Evolutionary conservation across 2,797 vertebrate genomes (phyloP), one percentile per base, ranked within the genome.

Genomic region (Gymnodraco acuticeps): DNA sequence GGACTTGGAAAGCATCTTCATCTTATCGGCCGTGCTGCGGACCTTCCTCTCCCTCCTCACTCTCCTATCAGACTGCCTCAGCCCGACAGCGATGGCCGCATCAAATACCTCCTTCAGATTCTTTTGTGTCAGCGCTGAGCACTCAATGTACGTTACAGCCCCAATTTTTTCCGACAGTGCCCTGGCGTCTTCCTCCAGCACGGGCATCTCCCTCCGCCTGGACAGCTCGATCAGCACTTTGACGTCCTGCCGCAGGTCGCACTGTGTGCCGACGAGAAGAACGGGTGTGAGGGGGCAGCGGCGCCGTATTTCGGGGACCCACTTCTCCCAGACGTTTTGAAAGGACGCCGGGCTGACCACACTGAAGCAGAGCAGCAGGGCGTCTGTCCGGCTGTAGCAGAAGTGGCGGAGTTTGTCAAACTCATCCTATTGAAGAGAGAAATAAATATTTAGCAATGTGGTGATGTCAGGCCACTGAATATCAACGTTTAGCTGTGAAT

Each of bases 81-180:
- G 87, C 27, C 95, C 96, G 0, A 93, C 94, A 0, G 94, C 83
- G 58, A 97, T 97, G 84, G 96, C 96, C 0, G 90, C 94, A 10
- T 97, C 96, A 3, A 97, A 97, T 80, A 97, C 96, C 82, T 97
- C 96, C 90, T 97, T 97, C 51, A 97, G 94, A 81, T 97, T 97
- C 92, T 97, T 96, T 72, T 97, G 96, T 0, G 96, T 97, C 59
- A 97, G 94, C 0, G 96, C 95, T 0, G 96, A 97, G 82, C 96
- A 97, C 90, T 97, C 96, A 1, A 97, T 60, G 13, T 97, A 97
- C 4, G 88, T 93, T 27, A 96, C 93, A 0, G 96, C 95, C 16
- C 95, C 96, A 0, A 95, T 84, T 83, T 96, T 95, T 31, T 93
- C 91, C 0, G 95, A 93, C 45, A 96, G 93, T 1, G 94, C 88